Evolutionary conservation across 2,888 invertebrate genomes (phyloP).

Genomic region (Julus scanicus): DNA sequence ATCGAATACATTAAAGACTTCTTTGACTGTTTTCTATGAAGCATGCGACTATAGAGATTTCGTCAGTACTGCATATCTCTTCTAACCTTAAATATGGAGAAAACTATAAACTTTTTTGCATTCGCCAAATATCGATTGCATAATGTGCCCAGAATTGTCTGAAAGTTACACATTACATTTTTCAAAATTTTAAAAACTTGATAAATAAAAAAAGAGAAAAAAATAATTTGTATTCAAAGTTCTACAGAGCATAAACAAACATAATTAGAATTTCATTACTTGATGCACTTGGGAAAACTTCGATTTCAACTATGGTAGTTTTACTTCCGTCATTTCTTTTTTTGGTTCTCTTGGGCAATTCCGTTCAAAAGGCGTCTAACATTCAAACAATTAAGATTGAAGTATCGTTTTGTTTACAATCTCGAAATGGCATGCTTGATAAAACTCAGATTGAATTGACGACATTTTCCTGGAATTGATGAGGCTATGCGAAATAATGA

Average conservation of each 20-base stretch:
- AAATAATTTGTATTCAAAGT: too few relatives aligned
- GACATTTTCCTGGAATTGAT: neutral
- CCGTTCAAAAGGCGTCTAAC: neutral
- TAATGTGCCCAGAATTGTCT: neutral
- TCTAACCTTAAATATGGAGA: neutral
- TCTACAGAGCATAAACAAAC: too few relatives aligned
- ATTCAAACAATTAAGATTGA: slow-evolving; percentile 3
- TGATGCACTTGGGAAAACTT: too few relatives aligned
- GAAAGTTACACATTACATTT: too few relatives aligned
- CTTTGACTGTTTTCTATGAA: neutral
- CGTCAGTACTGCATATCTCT: neutral
- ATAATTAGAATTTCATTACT: too few relatives aligned
- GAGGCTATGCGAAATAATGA: neutral
- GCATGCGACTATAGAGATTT: neutral
- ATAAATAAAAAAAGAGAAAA: too few relatives aligned
- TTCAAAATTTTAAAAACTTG: too few relatives aligned
- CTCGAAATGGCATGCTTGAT: neutral
- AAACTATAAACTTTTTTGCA: neutral
- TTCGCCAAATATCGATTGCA: neutral
- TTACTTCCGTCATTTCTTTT: neutral
- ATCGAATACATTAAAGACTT: neutral
- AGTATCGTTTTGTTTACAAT: slow-evolving; percentile 35
- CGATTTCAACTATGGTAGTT: too few relatives aligned
- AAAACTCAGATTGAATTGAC: neutral
- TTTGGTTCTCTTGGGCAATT: neutral